Evolutionary conservation across 2,113 vertebrate genomes (phyloP).

Genomic region (Pachyramphus minor): DNA sequence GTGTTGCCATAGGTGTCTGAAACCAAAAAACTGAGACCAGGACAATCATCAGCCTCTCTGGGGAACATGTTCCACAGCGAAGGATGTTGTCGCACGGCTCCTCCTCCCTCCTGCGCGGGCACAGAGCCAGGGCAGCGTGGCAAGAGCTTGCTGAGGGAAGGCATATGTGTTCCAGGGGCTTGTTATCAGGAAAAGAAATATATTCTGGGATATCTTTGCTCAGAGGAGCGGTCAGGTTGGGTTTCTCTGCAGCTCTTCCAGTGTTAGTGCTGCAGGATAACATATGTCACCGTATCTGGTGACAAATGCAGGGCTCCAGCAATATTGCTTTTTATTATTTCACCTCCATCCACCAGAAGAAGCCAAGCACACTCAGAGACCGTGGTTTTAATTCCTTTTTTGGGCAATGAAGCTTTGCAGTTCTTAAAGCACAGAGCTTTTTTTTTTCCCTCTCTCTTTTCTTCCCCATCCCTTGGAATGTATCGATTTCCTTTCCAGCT

Average conservation of each 20-base stretch:
- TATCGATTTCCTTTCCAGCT: background rate
- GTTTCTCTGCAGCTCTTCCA: background rate
- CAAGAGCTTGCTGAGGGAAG: background rate
- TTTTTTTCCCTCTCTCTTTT: background rate
- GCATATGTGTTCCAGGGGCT: background rate
- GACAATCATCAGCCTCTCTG: background rate
- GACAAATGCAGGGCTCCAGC: background rate
- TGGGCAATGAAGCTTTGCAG: background rate
- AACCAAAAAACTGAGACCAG: background rate
- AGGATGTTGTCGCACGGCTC: background rate
- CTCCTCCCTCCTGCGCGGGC: background rate
- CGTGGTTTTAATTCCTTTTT: background rate
- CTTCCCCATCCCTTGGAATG: background rate
- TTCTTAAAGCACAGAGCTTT: background rate
- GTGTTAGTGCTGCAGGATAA: too few species aligned
- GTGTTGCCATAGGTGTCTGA: background rate
- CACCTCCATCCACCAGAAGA: background rate
- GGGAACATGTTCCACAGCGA: background rate
- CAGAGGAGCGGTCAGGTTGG: background rate
- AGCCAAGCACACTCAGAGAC: rapidly evolving
- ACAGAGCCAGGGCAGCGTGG: background rate
- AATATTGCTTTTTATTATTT: background rate
- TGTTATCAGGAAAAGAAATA: background rate
- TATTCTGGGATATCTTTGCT: background rate
- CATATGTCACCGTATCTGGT: background rate